Conservation (phyloP, 2,888 invertebrate genomes). For the Blastobasis lacticolella region DNA sequence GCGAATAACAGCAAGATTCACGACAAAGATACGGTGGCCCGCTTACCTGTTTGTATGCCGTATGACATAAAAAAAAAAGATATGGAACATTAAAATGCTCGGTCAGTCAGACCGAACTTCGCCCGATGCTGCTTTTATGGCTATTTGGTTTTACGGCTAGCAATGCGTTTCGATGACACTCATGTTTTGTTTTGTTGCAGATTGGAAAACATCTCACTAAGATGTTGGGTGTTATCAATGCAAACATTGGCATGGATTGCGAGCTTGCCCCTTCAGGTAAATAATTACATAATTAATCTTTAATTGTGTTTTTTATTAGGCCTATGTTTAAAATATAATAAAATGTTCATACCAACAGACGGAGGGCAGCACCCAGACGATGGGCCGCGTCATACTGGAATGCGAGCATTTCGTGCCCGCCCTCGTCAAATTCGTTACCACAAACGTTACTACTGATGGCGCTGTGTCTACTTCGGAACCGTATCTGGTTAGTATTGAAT, state of each 20-base stretch:
- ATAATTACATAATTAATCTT: background rate
- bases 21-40: too few species aligned
- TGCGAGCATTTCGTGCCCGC: conserved; percentile 80
- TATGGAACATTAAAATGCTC: too few species aligned
- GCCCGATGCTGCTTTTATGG: too few species aligned
- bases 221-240: conserved; percentile 86
- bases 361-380: conserved; percentile 67
- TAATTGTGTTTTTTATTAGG: background rate
- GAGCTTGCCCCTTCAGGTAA: conserved; percentile 65
- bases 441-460: conserved; percentile 64
- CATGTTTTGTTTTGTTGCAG: conserved; percentile 27
- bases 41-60: too few species aligned
- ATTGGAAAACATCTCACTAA: conserved; percentile 58
- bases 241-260: conserved; percentile 84
- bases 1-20: too few species aligned
- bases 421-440: conserved; percentile 78
- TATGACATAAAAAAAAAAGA: too few species aligned
- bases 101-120: too few species aligned
- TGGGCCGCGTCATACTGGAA: conserved; percentile 77
- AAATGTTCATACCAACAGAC: conserved; percentile 28
- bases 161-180: too few species aligned
- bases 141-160: too few species aligned
- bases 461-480: conserved; percentile 53
- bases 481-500: conserved; percentile 43
- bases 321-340: background rate